These are phyloP conservation scores for Epistrophella euchroma DNA, from an alignment of 2,888 invertebrate genomes.

Conservation along the genomic window DNA sequence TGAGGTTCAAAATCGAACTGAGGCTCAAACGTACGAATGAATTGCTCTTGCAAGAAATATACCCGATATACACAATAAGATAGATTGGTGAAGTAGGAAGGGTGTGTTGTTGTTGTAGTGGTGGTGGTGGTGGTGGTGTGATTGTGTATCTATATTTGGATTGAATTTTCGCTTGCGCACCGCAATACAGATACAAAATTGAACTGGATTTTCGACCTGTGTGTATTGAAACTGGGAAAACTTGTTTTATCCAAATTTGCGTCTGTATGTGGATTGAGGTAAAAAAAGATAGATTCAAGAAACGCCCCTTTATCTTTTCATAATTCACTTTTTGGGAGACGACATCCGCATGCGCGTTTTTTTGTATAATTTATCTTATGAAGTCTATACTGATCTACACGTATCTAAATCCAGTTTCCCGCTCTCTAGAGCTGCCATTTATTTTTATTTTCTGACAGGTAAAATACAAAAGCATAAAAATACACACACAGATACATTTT, in stretches of 20 bases:
- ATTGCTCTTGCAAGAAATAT: slow-evolving; percentile 37
- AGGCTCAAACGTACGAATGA: slow-evolving; percentile 35
- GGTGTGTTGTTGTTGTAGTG: slow-evolving; percentile 23
- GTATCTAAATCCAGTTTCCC: slow-evolving; percentile 50
- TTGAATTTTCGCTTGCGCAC: slow-evolving; percentile 52
- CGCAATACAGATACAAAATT: neutral
- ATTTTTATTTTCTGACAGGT: slow-evolving; percentile 48
- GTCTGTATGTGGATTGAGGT: slow-evolving; percentile 27
- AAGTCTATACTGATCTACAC: neutral
- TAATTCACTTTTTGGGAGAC: slow-evolving; percentile 54
- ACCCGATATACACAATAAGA: slow-evolving; percentile 15
- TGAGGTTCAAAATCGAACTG: slow-evolving; percentile 73
- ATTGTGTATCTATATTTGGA: neutral
- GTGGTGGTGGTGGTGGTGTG: slow-evolving; percentile 1
- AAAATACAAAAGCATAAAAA: too few relatives aligned
- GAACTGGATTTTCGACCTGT: slow-evolving; percentile 36
- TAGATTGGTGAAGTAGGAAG: slow-evolving; percentile 30
- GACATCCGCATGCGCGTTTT: slow-evolving; percentile 58
- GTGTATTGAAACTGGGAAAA: slow-evolving; percentile 49
- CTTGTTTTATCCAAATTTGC: slow-evolving; percentile 44
- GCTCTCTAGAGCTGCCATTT: slow-evolving; percentile 57
- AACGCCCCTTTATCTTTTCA: slow-evolving; percentile 60
- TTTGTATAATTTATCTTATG: neutral
- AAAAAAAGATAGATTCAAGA: slow-evolving; percentile 33
- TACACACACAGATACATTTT: slow-evolving; percentile 26